Evolutionary conservation across 2,113 vertebrate genomes (phyloP).

Genomic region (Callopanchax toddi): DNA sequence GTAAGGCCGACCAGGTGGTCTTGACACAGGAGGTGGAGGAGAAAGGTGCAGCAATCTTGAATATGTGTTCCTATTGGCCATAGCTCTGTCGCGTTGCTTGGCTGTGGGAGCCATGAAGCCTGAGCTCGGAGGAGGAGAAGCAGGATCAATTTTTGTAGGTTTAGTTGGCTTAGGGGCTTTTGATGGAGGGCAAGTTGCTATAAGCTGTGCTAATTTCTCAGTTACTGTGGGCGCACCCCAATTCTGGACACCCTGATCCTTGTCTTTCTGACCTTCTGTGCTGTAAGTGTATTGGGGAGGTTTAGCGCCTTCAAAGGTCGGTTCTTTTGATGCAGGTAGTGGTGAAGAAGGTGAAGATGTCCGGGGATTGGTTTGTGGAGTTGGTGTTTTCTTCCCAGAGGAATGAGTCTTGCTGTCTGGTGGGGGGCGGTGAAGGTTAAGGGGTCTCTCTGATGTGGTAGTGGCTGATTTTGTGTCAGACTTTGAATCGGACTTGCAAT

Average conservation of each 20-base stretch:
- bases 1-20: conserved; percentile 80
- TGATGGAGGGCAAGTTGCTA: conserved; percentile 93
- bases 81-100: conserved; percentile 77
- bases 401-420: conserved; percentile 76
- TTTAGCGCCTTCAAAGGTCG: conserved; percentile 80
- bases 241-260: conserved; percentile 81
- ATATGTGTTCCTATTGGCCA: conserved; percentile 82
- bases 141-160: conserved; percentile 70
- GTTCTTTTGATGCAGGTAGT: conserved; percentile 65
- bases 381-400: conserved; percentile 76
- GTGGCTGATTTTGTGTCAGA: conserved; percentile 69
- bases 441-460: conserved; percentile 72
- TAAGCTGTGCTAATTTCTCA: conserved; percentile 95
- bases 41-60: conserved; percentile 79
- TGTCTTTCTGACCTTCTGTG: conserved; percentile 83
- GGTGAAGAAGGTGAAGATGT: conserved; percentile 65
- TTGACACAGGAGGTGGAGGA: conserved; percentile 77
- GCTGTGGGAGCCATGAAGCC: conserved; percentile 80
- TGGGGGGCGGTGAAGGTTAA: conserved; percentile 76
- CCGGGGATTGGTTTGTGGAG: conserved; percentile 61
- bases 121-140: conserved; percentile 67
- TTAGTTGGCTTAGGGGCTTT: conserved; percentile 93
- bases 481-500: conserved; percentile 79
- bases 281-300: conserved; percentile 71
- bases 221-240: conserved; percentile 89